Percentiles rank a stretch among this genome's conserved stretches.
Evolutionary conservation across 2,797 vertebrate genomes (phyloP).

Genomic region (Hyperoplus lanceolatus): DNA sequence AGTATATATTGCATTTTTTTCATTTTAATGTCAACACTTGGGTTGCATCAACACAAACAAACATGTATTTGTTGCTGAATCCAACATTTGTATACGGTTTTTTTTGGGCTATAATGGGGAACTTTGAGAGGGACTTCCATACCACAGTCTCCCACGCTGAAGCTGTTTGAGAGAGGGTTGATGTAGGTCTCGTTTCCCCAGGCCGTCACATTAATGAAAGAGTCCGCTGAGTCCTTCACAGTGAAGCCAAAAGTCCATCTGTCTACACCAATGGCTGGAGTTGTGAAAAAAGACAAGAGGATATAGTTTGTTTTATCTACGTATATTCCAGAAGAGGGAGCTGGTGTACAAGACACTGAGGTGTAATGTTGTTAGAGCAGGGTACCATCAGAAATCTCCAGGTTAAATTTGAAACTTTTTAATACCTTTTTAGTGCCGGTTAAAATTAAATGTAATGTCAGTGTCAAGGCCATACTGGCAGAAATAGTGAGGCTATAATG

Average conservation of each 20-base stretch:
- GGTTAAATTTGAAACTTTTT: no score
- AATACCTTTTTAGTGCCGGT: no score
- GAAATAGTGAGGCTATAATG: no score
- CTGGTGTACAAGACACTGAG: slow-evolving; percentile 46
- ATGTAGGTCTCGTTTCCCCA: slow-evolving; percentile 93
- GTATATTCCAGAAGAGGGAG: slow-evolving; percentile 72
- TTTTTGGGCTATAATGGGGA: not conserved
- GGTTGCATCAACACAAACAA: not conserved
- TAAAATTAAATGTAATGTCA: no score
- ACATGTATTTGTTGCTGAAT: not conserved
- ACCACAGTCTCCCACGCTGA: slow-evolving; percentile 93
- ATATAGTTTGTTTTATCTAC: not conserved
- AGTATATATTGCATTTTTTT: no score
- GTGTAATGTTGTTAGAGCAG: not conserved
- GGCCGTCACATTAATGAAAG: slow-evolving; percentile 90
- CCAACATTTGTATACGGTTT: not conserved
- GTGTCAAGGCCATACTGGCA: no score
- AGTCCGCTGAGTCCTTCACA: slow-evolving; percentile 90
- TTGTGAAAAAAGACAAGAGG: not conserved
- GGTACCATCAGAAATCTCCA: no score
- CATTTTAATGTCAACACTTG: not conserved
- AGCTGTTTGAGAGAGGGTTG: slow-evolving; percentile 87
- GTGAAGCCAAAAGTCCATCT: slow-evolving; percentile 94
- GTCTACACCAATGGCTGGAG: slow-evolving; percentile 91
- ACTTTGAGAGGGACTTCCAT: slow-evolving; percentile 55